These are phyloP conservation scores for Nomada lathburiana DNA, from an alignment of 2,888 invertebrate genomes.

Conservation along the genomic window DNA sequence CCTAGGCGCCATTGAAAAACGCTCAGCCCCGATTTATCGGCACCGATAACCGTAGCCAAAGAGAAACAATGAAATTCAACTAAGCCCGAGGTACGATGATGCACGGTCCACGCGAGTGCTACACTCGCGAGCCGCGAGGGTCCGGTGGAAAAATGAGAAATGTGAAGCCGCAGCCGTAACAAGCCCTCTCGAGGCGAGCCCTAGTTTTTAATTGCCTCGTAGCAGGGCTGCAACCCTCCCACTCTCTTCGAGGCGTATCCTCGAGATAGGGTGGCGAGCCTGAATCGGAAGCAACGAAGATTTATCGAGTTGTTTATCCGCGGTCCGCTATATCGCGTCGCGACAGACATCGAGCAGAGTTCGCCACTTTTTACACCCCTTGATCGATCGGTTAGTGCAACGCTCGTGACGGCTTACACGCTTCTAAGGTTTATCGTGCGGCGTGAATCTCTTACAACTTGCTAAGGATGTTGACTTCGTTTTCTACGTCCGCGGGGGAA, in stretches of 20 bases:
- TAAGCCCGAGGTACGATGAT: constrained; percentile 50
- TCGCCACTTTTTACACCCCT: constrained; percentile 1
- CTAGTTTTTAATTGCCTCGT: constrained; percentile 70
- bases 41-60: constrained; percentile 51
- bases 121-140: constrained; percentile 62
- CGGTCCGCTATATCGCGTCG: constrained; percentile 71
- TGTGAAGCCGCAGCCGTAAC: constrained; percentile 79
- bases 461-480: constrained; percentile 21
- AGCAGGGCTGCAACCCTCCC: constrained; percentile 34
- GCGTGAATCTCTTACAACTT: constrained; percentile 24
- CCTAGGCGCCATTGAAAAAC: constrained; percentile 60
- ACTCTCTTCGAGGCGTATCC: constrained; percentile 27
- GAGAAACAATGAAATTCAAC: constrained; percentile 76
- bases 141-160: constrained; percentile 80
- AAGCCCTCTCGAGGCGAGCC: constrained; percentile 78
- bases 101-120: background rate
- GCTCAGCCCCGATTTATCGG: constrained; percentile 65
- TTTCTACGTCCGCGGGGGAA: background rate
- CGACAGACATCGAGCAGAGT: constrained; percentile 3
- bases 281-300: constrained; percentile 68
- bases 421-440: constrained; percentile 15
- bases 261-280: background rate
- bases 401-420: constrained; percentile 18
- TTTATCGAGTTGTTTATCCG: constrained; percentile 82
- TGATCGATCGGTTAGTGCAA: constrained; percentile 20